Evolutionary conservation across 2,888 invertebrate species (phyloP), one percentile per base, ranked within the genome.

Genomic region (Oeneis ivallda): DNA sequence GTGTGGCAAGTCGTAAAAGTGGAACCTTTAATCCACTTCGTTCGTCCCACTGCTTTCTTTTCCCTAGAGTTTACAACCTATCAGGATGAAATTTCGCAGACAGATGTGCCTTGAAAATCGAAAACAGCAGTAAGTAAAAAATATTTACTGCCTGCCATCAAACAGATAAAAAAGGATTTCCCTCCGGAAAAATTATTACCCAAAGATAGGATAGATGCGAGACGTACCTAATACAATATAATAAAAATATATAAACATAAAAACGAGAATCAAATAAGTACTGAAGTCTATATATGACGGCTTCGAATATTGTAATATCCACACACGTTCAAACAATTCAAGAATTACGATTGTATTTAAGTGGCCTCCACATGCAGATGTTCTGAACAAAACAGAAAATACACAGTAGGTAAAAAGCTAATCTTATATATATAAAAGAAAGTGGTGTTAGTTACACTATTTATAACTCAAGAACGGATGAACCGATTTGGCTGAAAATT

Each of bases 51-150:
- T 61, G 65, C 57, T 65, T 70, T 64, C 68, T 68, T 68, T 70
- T 61, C 70, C 67, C 68, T 52, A 59, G 66, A 60, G 66, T 68
- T 70, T 70, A 68, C 66, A 66, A 64, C 66, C 66, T 68, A 66
- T 68, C 70, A 66, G 56, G 52, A 64, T 70, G 64, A 66, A 62
- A 68, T 70, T 68, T 62, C 66, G 34, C 52, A 63, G 68, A 68
- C 66, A 64, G 59, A 68, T 82, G 80, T 67, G 67, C 67, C 60
- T 67, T 60, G 69, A 65, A 60, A 65, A 64, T 62, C 65, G 65
- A 67, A 69, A 65, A 63, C 62, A 63, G 57, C 54, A 62, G 45
- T 62, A 69, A 67, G 69, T 67, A 62, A 67, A 69, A 67, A 69
- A 69, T 65, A 69, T 69, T 69, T 69, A 69, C 62, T 60, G 41